Percentiles rank a stretch among this genome's conserved stretches.
Evolutionary conservation across 2,113 vertebrate species (phyloP).

Genomic region (Platichthys stellatus): DNA sequence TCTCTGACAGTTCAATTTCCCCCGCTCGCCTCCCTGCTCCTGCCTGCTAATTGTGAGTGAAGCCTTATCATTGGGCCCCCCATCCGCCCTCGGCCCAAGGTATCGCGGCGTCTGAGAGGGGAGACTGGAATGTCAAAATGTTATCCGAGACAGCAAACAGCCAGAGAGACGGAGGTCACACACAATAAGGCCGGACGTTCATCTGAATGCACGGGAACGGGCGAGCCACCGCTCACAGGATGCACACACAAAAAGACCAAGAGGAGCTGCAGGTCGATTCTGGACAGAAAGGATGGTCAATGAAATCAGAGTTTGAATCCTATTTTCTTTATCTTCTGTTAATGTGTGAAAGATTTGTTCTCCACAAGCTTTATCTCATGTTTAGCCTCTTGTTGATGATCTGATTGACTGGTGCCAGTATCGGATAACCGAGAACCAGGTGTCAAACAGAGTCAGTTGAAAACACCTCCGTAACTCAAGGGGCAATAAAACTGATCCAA

Average conservation of each 20-base stretch:
- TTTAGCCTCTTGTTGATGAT: constrained; percentile 3
- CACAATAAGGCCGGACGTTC: constrained; percentile 82
- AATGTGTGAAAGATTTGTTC: background rate
- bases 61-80: constrained; percentile 96
- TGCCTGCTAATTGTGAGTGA: constrained; percentile 99
- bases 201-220: constrained; percentile 78
- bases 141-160: constrained; percentile 89
- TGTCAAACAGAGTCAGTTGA: constrained; percentile 37
- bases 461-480: constrained; percentile 18
- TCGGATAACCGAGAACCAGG: constrained; percentile 17
- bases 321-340: background rate
- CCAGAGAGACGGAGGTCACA: constrained; percentile 82
- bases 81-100: constrained; percentile 67
- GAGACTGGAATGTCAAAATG: constrained; percentile 97
- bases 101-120: constrained; percentile 83
- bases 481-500: constrained; percentile 36
- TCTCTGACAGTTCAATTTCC: constrained; percentile 99
- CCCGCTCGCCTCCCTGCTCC: constrained; percentile 97
- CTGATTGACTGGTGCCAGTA: constrained; percentile 5
- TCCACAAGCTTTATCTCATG: background rate
- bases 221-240: constrained; percentile 19
- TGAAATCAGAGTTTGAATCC: background rate
- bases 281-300: background rate
- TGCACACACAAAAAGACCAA: background rate
- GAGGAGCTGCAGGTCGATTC: background rate